phyloP scores from a whole-genome alignment of 2,113 vertebrate species.

The Isichthys henryi region DNA sequence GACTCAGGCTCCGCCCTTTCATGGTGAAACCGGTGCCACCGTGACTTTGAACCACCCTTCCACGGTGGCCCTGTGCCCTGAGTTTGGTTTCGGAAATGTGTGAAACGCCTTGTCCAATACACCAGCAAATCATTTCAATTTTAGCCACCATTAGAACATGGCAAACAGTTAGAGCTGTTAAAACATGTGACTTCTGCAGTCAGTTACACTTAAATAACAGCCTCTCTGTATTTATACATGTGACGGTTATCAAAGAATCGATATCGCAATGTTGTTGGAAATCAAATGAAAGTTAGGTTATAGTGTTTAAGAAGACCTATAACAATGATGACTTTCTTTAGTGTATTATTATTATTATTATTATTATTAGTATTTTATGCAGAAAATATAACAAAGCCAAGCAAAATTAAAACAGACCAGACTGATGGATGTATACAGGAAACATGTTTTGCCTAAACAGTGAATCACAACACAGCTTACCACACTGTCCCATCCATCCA shows the following conservation, averaged over 20 bases:
- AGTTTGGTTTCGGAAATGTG: neutral
- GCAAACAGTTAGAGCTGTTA: neutral
- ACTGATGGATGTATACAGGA: neutral
- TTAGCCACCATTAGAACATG: neutral
- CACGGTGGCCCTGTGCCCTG: neutral
- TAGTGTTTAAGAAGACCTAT: neutral
- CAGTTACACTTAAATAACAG: neutral
- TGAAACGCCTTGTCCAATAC: neutral
- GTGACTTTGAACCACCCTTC: neutral
- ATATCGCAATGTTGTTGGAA: neutral
- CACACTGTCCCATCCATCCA: too few species aligned
- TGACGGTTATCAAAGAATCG: neutral
- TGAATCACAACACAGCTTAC: neutral
- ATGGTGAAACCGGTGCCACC: neutral
- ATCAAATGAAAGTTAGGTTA: neutral
- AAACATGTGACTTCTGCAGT: neutral
- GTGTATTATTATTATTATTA: neutral
- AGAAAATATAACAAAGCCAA: neutral
- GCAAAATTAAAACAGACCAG: neutral
- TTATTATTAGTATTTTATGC: neutral
- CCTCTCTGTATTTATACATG: neutral
- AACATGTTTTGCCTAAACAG: neutral
- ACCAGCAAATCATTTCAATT: neutral
- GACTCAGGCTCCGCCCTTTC: neutral
- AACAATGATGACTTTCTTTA: neutral